A percentile compares a stretch with the other conserved stretches of the same genome.
Conservation (phyloP, 2,113 vertebrate genomes). For the Aptenodytes patagonicus region DNA sequence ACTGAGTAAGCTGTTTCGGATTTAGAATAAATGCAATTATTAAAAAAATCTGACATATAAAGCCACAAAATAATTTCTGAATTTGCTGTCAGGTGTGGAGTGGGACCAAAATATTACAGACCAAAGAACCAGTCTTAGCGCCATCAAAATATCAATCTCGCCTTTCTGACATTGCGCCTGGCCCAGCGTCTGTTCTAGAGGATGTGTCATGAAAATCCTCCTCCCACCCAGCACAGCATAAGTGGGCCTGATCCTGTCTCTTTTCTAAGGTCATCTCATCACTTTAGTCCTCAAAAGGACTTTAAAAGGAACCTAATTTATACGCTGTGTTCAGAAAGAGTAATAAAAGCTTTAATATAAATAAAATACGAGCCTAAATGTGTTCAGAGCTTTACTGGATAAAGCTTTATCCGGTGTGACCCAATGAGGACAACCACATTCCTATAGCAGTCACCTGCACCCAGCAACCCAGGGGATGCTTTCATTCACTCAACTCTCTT, state of each 20-base stretch:
- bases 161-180: neutral
- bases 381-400: neutral
- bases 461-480: neutral
- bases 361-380: neutral
- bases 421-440: neutral
- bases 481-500: neutral
- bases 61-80: constrained; percentile 10
- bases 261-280: neutral
- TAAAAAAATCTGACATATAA: neutral
- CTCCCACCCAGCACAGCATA: neutral
- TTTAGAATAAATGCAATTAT: constrained; percentile 41
- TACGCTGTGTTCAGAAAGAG: neutral
- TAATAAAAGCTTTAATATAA: neutral
- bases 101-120: neutral
- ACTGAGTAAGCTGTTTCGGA: neutral
- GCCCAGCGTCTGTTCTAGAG: neutral
- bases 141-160: neutral
- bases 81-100: constrained; percentile 2
- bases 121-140: neutral
- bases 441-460: neutral
- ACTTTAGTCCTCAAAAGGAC: neutral
- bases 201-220: neutral
- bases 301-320: neutral
- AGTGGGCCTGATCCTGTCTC: neutral
- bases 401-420: neutral